Percentiles rank a stretch among this genome's conserved stretches.
Evolutionary conservation across 2,888 invertebrate species (phyloP).

Genomic region (Hipparchia semele): DNA sequence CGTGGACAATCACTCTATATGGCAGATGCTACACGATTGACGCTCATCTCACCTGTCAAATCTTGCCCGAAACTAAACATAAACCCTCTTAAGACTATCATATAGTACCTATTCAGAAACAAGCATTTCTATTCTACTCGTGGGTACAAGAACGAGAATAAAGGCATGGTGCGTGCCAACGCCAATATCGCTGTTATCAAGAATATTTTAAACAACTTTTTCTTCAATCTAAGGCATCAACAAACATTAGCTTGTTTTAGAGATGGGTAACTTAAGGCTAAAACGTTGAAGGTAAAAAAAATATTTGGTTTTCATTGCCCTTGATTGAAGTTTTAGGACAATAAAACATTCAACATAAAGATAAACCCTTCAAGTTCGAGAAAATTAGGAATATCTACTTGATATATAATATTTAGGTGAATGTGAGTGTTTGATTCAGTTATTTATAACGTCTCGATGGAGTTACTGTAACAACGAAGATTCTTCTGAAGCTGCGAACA

Average conservation of each 20-base stretch:
- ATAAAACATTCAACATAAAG: constrained; percentile 23
- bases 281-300: neutral
- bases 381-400: constrained; percentile 16
- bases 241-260: neutral
- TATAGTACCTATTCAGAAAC: neutral
- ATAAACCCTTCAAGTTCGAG: constrained; percentile 19
- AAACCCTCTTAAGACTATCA: neutral
- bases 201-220: constrained; percentile 11
- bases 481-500: constrained; percentile 22
- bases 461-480: constrained; percentile 20
- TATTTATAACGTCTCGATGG: constrained; percentile 25
- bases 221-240: neutral
- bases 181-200: neutral
- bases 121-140: neutral
- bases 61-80: neutral
- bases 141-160: neutral
- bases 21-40: constrained; percentile 67
- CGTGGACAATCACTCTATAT: constrained; percentile 57
- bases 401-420: constrained; percentile 25
- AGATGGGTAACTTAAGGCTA: neutral
- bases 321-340: constrained; percentile 10
- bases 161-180: neutral
- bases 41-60: constrained; percentile 44
- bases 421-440: constrained; percentile 27
- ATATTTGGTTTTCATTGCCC: constrained; percentile 2